Evolutionary conservation across 2,113 vertebrate species (phyloP), one percentile per base, ranked within the genome.

Genomic region (Hydrolagus affinis): DNA sequence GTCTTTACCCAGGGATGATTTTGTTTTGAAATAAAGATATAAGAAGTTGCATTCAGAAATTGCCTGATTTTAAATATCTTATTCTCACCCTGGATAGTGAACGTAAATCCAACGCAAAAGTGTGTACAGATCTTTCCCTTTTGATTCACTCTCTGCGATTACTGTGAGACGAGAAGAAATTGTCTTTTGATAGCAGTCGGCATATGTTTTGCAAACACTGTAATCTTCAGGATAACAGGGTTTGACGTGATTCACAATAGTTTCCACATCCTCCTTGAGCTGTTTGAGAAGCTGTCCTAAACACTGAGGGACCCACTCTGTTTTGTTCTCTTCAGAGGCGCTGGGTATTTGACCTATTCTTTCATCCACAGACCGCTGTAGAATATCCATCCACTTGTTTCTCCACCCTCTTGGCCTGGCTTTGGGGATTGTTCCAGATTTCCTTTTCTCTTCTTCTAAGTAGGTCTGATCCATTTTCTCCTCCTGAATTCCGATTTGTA

Each of bases 31-130:
- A 11, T 23, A 23, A 21, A 15, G 21, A 44, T 2, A 60, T 6
- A 78, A 60, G 14, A 30, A 11, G 75, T 15, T 80, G 14, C 7
- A 80, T 7, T 12, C 30, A 30, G 66, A 17, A 83, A 80, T 32
- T 66, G 64, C 15, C 15, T 64, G 62, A 83, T 14, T 17, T 66
- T 83, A 66, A 21, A 66, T 72, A 28, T 23, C 70, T 28, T 28
- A 83, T 6, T 85, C 94, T 94, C 92, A 95, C 94, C 92, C 91
- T 75, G 93, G 93, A 87, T 97, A 99, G 69, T 89, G 78, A 66
- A 91, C 90, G 62, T 95, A 91, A 88, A 93, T 92, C 96, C 96
- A 97, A 3, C 89, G 85, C 85, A 98, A 93, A 86, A 99, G 89
- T 80, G 95, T 93, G 88, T 89, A 88, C 86, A 89, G 89, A 86